Conservation (phyloP, 2,888 invertebrate genomes). For the Machimus atricapillus region DNA sequence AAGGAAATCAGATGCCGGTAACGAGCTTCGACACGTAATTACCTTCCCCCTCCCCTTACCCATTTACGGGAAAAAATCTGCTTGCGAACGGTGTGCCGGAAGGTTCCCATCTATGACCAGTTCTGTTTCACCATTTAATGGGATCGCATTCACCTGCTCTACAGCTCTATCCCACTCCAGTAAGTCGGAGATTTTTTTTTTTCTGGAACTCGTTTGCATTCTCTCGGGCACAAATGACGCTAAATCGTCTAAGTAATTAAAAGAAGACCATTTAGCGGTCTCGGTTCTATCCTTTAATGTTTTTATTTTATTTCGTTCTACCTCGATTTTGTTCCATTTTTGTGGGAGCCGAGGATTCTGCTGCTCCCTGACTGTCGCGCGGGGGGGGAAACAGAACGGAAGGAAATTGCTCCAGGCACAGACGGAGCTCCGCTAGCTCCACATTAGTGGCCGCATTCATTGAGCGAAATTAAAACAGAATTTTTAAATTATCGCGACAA, state of each 20-base stretch:
- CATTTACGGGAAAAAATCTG: neutral
- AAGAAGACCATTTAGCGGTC: slow-evolving; percentile 11
- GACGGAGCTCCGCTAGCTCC: neutral
- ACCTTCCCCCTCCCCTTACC: neutral
- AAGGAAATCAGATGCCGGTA: neutral
- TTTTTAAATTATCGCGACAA: neutral
- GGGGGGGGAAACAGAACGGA: neutral
- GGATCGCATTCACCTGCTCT: neutral
- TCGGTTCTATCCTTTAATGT: neutral
- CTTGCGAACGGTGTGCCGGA: neutral
- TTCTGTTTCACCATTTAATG: neutral
- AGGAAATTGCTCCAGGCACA: neutral
- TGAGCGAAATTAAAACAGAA: neutral
- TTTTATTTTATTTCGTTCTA: neutral
- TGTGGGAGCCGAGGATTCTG: neutral
- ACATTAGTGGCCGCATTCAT: neutral
- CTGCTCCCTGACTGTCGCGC: neutral
- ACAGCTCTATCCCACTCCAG: neutral
- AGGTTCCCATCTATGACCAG: neutral
- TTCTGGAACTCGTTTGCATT: neutral
- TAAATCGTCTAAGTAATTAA: slow-evolving; percentile 12
- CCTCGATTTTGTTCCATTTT: neutral
- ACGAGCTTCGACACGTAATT: neutral
- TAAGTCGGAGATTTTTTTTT: neutral
- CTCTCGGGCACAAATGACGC: neutral